These are phyloP conservation scores for Pseudomugil gertrudae DNA, from an alignment of 2,797 vertebrate genomes.

Conservation along the genomic window DNA sequence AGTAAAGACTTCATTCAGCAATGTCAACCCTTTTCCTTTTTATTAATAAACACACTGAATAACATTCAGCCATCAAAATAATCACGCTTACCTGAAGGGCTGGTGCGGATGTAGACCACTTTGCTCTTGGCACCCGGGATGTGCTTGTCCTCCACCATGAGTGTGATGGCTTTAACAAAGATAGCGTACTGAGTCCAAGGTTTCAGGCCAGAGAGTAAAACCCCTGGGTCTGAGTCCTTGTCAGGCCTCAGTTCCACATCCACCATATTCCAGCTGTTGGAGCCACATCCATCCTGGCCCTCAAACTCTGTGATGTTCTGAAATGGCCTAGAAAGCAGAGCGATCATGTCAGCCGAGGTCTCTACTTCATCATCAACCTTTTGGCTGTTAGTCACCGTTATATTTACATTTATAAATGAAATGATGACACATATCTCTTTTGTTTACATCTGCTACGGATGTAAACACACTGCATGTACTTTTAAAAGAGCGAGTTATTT, in stretches of 20 bases:
- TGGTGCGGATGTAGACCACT: slow-evolving; percentile 93
- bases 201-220: slow-evolving; percentile 88
- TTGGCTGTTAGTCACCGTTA: neutral
- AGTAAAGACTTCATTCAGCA: neutral
- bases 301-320: slow-evolving; percentile 96
- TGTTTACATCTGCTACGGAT: neutral
- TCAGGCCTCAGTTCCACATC: slow-evolving; percentile 92
- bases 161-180: slow-evolving; percentile 95
- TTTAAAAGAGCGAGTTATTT: neutral
- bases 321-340: slow-evolving; percentile 81
- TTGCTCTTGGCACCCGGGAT: slow-evolving; percentile 93
- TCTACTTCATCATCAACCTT: neutral
- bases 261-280: slow-evolving; percentile 98
- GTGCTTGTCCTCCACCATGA: slow-evolving; percentile 91
- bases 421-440: neutral
- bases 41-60: neutral
- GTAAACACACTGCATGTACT: neutral
- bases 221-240: slow-evolving; percentile 89
- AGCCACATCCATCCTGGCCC: slow-evolving; percentile 96
- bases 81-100: slow-evolving; percentile 83
- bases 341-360: no score
- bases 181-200: slow-evolving; percentile 97
- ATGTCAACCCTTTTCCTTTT: neutral
- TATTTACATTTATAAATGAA: neutral
- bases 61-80: neutral